Conservation (phyloP, 2,113 vertebrate species). For the Mungos mungo region DNA sequence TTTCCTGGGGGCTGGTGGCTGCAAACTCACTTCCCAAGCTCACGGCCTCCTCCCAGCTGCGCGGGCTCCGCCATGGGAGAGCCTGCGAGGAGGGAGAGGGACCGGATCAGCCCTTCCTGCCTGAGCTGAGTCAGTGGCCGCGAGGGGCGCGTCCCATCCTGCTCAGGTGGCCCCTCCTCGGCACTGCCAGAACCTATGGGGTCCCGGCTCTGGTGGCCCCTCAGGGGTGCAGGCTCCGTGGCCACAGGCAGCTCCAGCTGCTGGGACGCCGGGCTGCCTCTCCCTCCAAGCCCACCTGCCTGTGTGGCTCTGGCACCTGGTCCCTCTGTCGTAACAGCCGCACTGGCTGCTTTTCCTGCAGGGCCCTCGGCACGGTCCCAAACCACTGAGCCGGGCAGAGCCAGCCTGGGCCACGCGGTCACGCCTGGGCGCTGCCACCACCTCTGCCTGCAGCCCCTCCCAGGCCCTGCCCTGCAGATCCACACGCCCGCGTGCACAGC, state of each 20-base stretch:
- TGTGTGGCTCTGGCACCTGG: neutral
- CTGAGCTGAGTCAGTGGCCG: neutral
- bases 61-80: neutral
- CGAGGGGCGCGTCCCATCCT: fast-evolving
- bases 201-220: too few species aligned
- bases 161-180: neutral
- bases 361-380: neutral
- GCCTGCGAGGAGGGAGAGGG: too few species aligned
- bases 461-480: fast-evolving
- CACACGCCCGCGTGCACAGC: fast-evolving
- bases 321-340: neutral
- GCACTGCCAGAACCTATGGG: neutral
- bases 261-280: neutral
- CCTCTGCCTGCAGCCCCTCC: fast-evolving
- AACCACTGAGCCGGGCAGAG: fast-evolving
- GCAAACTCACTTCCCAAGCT: fast-evolving
- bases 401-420: fast-evolving
- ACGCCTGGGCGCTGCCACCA: fast-evolving
- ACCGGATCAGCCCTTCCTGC: neutral
- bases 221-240: neutral
- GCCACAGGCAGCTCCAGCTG: neutral
- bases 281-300: neutral
- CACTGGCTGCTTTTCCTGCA: fast-evolving
- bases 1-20: fast-evolving
- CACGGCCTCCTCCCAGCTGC: fast-evolving